A percentile compares a stretch with the other conserved stretches of the same genome.
Conservation (phyloP, 2,888 invertebrate species). For the Xestia c-nigrum region DNA sequence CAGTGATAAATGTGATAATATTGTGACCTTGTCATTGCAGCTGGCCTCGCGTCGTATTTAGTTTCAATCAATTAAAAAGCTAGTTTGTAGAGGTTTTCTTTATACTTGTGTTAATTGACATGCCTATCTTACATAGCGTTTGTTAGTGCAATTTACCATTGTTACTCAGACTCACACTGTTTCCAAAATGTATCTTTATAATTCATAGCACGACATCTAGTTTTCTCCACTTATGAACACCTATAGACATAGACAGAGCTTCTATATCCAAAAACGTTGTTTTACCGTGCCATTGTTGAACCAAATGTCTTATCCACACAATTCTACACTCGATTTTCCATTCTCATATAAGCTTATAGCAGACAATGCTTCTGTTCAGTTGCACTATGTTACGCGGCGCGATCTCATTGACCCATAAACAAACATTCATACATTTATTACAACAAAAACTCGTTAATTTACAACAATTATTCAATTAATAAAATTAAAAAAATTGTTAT, state of each 20-base stretch:
- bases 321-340: conserved; percentile 76
- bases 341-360: conserved; percentile 88
- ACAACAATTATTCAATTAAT: conserved; percentile 42
- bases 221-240: not conserved
- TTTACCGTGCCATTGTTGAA: conserved; percentile 41
- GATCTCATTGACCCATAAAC: conserved; percentile 84
- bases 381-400: conserved; percentile 79
- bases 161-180: not conserved
- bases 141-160: not conserved
- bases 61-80: not conserved
- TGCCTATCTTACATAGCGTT: not conserved
- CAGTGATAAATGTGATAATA: no score
- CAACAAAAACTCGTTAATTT: conserved; percentile 41
- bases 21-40: no score
- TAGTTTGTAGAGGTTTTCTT: not conserved
- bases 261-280: not conserved
- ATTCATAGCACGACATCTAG: not conserved
- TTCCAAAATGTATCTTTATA: not conserved
- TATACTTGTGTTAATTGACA: not conserved
- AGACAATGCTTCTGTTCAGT: conserved; percentile 87
- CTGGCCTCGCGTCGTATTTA: no score
- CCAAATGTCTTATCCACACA: conserved; percentile 74
- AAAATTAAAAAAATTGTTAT: conserved; percentile 15
- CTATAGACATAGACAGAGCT: not conserved
- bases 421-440: conserved; percentile 57